Evolutionary conservation across 2,888 invertebrate genomes (phyloP), one percentile per base, ranked within the genome.

Genomic region (Cyclophora albipunctata): DNA sequence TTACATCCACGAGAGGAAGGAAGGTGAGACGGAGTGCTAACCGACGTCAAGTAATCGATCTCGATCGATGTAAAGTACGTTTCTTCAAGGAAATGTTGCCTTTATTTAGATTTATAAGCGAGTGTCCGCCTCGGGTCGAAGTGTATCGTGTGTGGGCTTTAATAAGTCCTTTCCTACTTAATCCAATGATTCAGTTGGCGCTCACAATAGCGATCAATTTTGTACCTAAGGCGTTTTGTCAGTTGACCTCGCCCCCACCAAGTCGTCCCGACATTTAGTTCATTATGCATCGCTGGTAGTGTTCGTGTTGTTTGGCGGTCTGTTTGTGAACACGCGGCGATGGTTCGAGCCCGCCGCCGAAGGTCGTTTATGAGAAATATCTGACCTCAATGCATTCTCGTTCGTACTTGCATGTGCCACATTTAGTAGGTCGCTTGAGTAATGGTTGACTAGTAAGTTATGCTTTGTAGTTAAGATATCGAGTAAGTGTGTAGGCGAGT

Each of bases 1-100:
- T 59, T 87, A 88, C 53, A 84, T 88, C 34, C 80, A 80, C 3
- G 87, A 87, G 58, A 69, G 85, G 53, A 84, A 85, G 57, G 87
- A 87, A 62, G 87, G 87, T 56, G 87, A 87, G 65, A 87, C 87
- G 37, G 87, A 87, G 68, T 87, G 87, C 63, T 87, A 82, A 69
- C 53, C 37, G 45, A 49, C 47, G 57, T 60, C 53, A 57, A 64
- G 64, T 60, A 55, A 57, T 61, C 57, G 58, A 64, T 51, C 62
- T 62, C 51, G 50, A 54, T 51, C 45, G 40, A 52, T 50, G 45
- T 47, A 67, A 80, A 78, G 73, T 74, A 78, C 81, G 67, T 75
- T 75, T 82, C 83, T 80, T 82, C 3, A 20, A 69, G 71, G 81
- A 78, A 82, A 81, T 70, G 63, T 62, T 55, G 65, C 64, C 72